Evolutionary conservation across 2,888 invertebrate species (phyloP).

Genomic region (Epistrophe grossulariae): DNA sequence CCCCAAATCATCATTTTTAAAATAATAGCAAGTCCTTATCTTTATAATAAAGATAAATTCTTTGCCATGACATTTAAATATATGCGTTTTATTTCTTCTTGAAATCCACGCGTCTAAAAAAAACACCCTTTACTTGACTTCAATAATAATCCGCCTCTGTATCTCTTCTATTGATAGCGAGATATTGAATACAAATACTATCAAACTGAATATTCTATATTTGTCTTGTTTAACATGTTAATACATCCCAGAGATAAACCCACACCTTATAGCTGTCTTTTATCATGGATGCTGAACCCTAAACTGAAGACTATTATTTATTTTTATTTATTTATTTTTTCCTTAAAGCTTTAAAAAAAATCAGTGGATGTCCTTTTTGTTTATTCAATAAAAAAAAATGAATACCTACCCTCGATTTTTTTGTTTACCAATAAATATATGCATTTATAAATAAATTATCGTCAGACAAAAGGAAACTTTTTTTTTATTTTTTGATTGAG

Average conservation of each 20-base stretch:
- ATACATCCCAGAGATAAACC: conserved; percentile 5
- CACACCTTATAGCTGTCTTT: conserved; percentile 14
- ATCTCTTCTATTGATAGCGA: neutral
- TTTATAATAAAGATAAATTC: too few species aligned
- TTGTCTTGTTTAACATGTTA: conserved; percentile 48
- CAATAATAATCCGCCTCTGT: neutral
- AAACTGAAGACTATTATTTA: conserved; percentile 37
- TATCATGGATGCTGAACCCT: neutral
- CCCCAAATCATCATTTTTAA: too few species aligned
- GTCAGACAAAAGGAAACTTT: conserved; percentile 14
- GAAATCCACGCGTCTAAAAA: too few species aligned
- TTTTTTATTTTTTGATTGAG: conserved; percentile 35
- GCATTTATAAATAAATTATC: conserved; percentile 63
- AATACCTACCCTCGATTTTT: neutral
- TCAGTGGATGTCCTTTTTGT: neutral
- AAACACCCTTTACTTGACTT: too few species aligned
- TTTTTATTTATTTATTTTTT: neutral
- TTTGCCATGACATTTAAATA: too few species aligned
- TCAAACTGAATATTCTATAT: conserved; percentile 30
- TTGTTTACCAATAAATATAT: conserved; percentile 45
- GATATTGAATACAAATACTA: neutral
- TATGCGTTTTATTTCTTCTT: too few species aligned
- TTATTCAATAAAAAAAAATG: neutral
- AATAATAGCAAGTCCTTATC: too few species aligned
- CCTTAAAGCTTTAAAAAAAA: neutral